phyloP scores from a whole-genome alignment of 2,888 invertebrate species.

The Melikaiella ostensackeni region DNA sequence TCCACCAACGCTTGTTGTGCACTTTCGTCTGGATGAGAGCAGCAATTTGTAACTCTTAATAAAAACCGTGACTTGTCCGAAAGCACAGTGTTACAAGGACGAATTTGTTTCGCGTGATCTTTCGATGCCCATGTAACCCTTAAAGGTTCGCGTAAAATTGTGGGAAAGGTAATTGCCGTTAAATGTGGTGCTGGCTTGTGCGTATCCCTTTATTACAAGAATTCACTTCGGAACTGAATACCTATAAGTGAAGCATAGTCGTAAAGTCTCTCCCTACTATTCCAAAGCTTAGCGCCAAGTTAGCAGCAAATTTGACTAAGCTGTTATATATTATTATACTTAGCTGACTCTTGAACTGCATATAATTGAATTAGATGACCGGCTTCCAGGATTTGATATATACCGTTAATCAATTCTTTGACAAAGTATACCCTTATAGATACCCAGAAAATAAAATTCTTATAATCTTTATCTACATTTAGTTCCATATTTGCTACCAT shows the following conservation, averaged over 20 bases:
- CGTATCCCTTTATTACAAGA: slow-evolving; percentile 35
- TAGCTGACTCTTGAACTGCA: slow-evolving; percentile 6
- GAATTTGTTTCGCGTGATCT: slow-evolving; percentile 38
- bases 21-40: background rate
- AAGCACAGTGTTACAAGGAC: slow-evolving; percentile 37
- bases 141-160: slow-evolving; percentile 30
- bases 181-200: slow-evolving; percentile 20
- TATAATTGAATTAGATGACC: slow-evolving; percentile 44
- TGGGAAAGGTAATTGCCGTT: slow-evolving; percentile 38
- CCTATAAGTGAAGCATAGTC: background rate
- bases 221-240: slow-evolving; percentile 18
- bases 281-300: background rate
- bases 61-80: slow-evolving; percentile 6
- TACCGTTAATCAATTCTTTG: slow-evolving; percentile 41
- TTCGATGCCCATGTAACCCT: slow-evolving; percentile 10
- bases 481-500: too few relatives aligned
- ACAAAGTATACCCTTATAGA: background rate
- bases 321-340: slow-evolving; percentile 48
- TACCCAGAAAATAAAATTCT: too few relatives aligned
- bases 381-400: slow-evolving; percentile 28
- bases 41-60: slow-evolving; percentile 19
- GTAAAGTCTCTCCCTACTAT: background rate
- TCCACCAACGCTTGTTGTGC: background rate
- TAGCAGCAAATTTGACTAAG: slow-evolving; percentile 41
- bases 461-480: too few relatives aligned